A percentile compares a stretch with the other conserved stretches of the same genome.
Evolutionary conservation across 2,113 vertebrate genomes (phyloP).

Genomic region (Engraulis encrasicolus): DNA sequence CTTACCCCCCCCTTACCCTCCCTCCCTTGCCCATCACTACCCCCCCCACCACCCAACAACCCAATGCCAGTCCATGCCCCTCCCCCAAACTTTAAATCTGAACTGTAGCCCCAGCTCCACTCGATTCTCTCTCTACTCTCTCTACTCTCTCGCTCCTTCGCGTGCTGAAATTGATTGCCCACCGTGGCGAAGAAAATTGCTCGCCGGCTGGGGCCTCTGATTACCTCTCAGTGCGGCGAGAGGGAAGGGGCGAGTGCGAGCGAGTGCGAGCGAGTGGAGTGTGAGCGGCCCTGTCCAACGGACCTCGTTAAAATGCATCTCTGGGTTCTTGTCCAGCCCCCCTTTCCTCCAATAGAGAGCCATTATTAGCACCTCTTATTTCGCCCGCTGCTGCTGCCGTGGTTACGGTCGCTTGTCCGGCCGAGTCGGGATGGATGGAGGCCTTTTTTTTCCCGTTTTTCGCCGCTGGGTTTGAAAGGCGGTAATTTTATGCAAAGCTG

Average conservation of each 20-base stretch:
- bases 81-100: not conserved
- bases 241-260: too few relatives aligned
- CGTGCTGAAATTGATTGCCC: constrained; percentile 74
- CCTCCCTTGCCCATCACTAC: constrained; percentile 34
- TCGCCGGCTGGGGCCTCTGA: constrained; percentile 73
- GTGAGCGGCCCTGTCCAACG: constrained; percentile 59
- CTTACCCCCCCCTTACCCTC: constrained; percentile 48
- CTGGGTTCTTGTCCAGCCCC: constrained; percentile 61
- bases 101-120: constrained; percentile 50
- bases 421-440: constrained; percentile 35
- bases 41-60: constrained; percentile 39
- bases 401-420: constrained; percentile 49
- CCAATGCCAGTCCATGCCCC: too few relatives aligned
- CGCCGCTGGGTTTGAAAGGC: constrained; percentile 46
- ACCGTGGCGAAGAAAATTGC: constrained; percentile 77
- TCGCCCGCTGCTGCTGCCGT: constrained; percentile 35
- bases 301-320: constrained; percentile 76
- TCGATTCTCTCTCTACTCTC: constrained; percentile 75
- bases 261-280: constrained; percentile 18
- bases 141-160: too few relatives aligned
- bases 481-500: constrained; percentile 52
- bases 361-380: constrained; percentile 67
- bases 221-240: constrained; percentile 78
- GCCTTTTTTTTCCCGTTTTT: too few relatives aligned
- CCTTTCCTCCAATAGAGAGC: constrained; percentile 65